Evolutionary conservation across 2,113 vertebrate genomes (phyloP).

Genomic region (Elachura formosa): DNA sequence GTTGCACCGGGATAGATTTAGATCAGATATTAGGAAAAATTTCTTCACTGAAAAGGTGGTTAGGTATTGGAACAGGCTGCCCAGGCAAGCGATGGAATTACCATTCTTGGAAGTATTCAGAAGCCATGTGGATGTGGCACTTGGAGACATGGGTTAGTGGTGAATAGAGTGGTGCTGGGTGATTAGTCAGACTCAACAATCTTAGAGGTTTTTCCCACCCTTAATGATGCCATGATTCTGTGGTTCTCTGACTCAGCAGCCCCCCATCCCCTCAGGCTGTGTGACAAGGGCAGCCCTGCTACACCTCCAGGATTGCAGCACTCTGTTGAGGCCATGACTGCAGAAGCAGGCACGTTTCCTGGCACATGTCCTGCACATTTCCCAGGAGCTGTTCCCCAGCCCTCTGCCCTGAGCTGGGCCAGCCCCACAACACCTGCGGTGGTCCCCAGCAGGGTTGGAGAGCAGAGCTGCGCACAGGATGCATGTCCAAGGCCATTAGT

Average conservation of each 20-base stretch:
- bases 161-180: neutral
- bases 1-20: neutral
- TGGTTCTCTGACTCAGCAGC: neutral
- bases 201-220: neutral
- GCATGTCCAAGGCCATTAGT: conserved; percentile 18
- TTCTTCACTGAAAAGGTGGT: neutral
- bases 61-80: neutral
- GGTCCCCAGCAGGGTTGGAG: neutral
- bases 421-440: neutral
- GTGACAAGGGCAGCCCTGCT: neutral
- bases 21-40: neutral
- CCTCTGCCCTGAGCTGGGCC: neutral
- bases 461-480: neutral
- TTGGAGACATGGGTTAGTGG: neutral
- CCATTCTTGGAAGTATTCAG: neutral
- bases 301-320: fast-evolving
- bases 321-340: fast-evolving
- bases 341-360: neutral
- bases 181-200: neutral
- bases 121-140: neutral
- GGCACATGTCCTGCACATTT: fast-evolving
- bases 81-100: neutral
- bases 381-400: neutral
- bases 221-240: too few species aligned
- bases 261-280: neutral